Evolutionary conservation across 2,888 invertebrate genomes (phyloP).

Genomic region (Doris montereyensis): DNA sequence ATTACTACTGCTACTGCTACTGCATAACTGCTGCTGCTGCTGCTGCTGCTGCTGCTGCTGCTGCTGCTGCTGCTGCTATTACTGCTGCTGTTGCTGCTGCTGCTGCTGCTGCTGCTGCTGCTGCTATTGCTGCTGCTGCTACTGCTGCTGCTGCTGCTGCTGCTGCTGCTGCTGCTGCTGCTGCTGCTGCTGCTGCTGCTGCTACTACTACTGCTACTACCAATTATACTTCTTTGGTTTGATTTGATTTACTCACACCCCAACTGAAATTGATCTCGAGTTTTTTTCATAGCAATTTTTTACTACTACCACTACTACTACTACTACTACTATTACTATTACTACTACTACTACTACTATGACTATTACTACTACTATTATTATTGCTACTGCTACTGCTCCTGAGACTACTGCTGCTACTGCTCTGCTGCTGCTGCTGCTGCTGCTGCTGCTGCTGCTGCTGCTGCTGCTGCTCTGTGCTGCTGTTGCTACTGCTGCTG

Average conservation of each 20-base stretch:
- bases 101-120: constrained; percentile 30
- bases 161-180: constrained; percentile 21
- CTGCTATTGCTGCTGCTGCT: constrained; percentile 33
- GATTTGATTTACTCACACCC: neutral
- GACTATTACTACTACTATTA: too few species aligned
- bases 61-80: constrained; percentile 43
- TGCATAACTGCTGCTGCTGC: too few species aligned
- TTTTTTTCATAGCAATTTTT: too few species aligned
- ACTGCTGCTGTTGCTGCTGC: constrained; percentile 35
- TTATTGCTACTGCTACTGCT: neutral
- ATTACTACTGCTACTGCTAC: too few species aligned
- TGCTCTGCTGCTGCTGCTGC: too few species aligned
- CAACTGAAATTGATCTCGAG: too few species aligned
- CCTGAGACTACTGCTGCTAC: neutral
- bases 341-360: constrained; percentile 18
- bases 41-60: constrained; percentile 48
- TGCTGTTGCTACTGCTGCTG: constrained; percentile 27
- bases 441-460: constrained; percentile 26
- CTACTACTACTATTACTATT: constrained; percentile 22
- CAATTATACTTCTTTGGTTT: neutral
- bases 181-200: constrained; percentile 27
- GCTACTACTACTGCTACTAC: neutral
- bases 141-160: constrained; percentile 23
- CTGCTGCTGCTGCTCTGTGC: too few species aligned
- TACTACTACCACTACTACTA: constrained; percentile 24